These are phyloP conservation scores for Nesidiocoris tenuis DNA, from an alignment of 2,888 invertebrate genomes.

Conservation along the genomic window DNA sequence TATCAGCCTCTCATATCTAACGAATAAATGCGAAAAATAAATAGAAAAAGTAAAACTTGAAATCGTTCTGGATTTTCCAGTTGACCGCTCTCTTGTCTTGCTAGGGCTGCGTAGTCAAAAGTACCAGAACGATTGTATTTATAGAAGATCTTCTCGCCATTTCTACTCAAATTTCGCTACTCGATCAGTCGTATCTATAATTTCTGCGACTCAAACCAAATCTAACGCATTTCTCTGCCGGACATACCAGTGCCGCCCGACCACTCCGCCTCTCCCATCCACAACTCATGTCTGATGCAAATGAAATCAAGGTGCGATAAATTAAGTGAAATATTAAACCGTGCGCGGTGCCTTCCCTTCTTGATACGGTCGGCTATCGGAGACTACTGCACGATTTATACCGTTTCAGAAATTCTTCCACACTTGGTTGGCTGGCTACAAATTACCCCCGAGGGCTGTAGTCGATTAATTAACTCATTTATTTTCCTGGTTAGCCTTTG, in stretches of 20 bases:
- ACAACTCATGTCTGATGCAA: constrained; percentile 33
- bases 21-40: too few relatives aligned
- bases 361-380: constrained; percentile 41
- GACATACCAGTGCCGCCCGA: background rate
- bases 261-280: background rate
- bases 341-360: constrained; percentile 25
- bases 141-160: too few relatives aligned
- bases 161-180: too few relatives aligned
- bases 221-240: too few relatives aligned
- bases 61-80: too few relatives aligned
- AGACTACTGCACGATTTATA: constrained; percentile 44
- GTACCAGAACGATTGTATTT: too few relatives aligned
- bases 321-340: constrained; percentile 46
- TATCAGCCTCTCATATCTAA: too few relatives aligned
- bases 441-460: constrained; percentile 36
- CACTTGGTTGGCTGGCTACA: constrained; percentile 34
- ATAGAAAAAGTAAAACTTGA: too few relatives aligned
- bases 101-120: too few relatives aligned
- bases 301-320: constrained; percentile 45
- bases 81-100: too few relatives aligned
- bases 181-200: too few relatives aligned
- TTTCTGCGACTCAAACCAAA: too few relatives aligned
- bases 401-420: constrained; percentile 42
- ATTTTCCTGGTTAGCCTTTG: constrained; percentile 44
- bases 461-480: constrained; percentile 45